Evolutionary conservation across 2,888 invertebrate genomes (phyloP), one percentile per base, ranked within the genome.

Genomic region (Agrypnus murinus): DNA sequence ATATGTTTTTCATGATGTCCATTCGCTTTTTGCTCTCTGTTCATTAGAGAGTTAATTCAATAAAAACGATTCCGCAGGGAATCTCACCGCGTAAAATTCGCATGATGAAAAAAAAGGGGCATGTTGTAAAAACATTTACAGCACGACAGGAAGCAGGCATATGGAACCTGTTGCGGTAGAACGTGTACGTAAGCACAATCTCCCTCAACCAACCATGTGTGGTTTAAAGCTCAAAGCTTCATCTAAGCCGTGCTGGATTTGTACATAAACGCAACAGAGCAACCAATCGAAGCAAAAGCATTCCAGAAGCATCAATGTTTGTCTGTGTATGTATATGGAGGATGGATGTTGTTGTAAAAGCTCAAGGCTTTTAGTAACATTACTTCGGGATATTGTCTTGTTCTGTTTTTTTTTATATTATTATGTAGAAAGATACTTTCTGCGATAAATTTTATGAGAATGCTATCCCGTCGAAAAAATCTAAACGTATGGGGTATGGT

Each of bases 161-260:
- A n/a, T n/a, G 53, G 53, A 32, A 53, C 53, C 53, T 53, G 53
- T 53, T 53, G 53, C 53, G 14, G 53, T 32, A 32, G 14, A 7
- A 32, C 25, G 53, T 46, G 46, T 46, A 19, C 46, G 46, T 46
- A 46, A 46, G 17, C 53, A 53, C 4, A 8, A n/a, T 14, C 12
- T 34, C 10, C 53, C 31, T 12, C n/a, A 32, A n/a, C 53, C 34
- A 25, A 5, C 25, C 53, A 53, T 53, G 31, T 53, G 53, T 15
- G 14, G 32, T 8, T 31, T 53, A 53, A 53, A 53, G 53, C 53
- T 53, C 15, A 25, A 53, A 53, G 53, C 34, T 53, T 15, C 46
- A 46, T 19, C 46, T 46, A 46, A 46, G 19, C 46, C 19, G 25
- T 8, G 17, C 19, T 10, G 9, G 46, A 46, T 12, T n/a, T 53